Percentiles rank a stretch among this genome's conserved stretches.
Conservation (phyloP, 2,797 vertebrate species). For the Phataginus tricuspis region DNA sequence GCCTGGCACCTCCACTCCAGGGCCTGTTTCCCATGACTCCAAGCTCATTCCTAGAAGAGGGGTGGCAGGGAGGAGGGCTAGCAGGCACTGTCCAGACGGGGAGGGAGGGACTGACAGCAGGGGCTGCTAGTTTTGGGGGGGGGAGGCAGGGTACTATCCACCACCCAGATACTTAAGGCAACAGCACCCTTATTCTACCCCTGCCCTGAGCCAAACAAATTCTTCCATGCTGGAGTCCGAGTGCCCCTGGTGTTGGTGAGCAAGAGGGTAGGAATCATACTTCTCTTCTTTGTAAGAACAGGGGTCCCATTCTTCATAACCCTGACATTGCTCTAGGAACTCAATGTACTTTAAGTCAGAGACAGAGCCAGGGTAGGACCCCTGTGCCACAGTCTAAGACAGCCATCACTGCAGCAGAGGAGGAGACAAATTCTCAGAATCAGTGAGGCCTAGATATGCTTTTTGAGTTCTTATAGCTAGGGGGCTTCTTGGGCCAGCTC, state of each 20-base stretch:
- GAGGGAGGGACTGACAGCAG: conserved; percentile 32
- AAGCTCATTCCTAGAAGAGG: conserved; percentile 47
- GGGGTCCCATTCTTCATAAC: not conserved
- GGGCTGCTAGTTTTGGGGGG: conserved; percentile 35
- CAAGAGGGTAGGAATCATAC: not conserved
- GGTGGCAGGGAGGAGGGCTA: conserved; percentile 27
- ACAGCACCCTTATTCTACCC: conserved; percentile 43
- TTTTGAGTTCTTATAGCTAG: not conserved
- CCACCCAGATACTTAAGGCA: conserved; percentile 46
- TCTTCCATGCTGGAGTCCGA: not conserved
- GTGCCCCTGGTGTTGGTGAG: not conserved
- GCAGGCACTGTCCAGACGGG: conserved; percentile 60
- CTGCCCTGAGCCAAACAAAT: not conserved
- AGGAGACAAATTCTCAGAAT: not conserved
- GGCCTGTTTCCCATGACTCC: conserved; percentile 47
- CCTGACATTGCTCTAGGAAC: conserved; percentile 44
- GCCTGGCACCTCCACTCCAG: conserved; percentile 7
- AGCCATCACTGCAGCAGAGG: not conserved
- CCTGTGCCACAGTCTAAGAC: not conserved
- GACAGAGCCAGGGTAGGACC: not conserved
- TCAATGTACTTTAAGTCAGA: not conserved
- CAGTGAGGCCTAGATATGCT: not conserved
- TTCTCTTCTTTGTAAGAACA: not conserved
- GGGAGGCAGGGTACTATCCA: not conserved
- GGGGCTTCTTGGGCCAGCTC: not conserved